Base-by-base conservation (phyloP, 2,113 vertebrate genomes). In the Neomonachus schauinslandi region DNA sequence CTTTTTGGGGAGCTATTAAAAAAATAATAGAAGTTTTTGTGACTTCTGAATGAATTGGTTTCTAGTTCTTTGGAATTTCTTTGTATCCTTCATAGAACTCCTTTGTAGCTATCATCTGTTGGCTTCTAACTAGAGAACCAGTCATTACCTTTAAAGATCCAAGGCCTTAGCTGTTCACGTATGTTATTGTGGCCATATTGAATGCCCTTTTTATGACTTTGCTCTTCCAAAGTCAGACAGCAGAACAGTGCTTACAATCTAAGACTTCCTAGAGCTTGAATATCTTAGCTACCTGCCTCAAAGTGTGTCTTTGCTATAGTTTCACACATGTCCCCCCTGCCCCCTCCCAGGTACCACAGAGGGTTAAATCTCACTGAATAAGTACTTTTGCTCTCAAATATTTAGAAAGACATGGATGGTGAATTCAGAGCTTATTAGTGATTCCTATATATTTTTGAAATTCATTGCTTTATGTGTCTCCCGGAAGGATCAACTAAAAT, bases 71-170 rank as follows among this genome's bases (percentile, higher is more conserved):
- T 77, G 72, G 24, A 2, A 94, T 63, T 91, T 94, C 87, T 93
- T 59, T 74, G 15, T 57, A 31, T 5, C 13, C 31, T 95, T 88
- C 19, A 36, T 7, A 76, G 51, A 57, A 22, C n/a, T 97, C 55
- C 28, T 21, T 18, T 10, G 1, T 33, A 81, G 65, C 69, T 94
- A 26, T 97, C 67, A 76, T 92, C 61, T 97, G 76, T 98, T 96
- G 97, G 76, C 76, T 98, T 74, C 92, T 33, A 83, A 84, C 59
- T 85, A 93, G 81, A 97, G 95, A 16, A 12, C 46, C 91, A 31
- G n/a, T 98, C 96, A 74, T 97, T 95, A 84, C 92, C 77, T 92
- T 95, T 96, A 95, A 96, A 91, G 84, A 97, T 97, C 74, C 9
- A 8, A 42, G 81, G 22, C 80, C 80, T 97, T 94, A 95, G 77